Percentiles rank a stretch among this genome's conserved stretches.
phyloP scores from a whole-genome alignment of 1,140 invertebrate genomes.

The Drosophila repleta region DNA sequence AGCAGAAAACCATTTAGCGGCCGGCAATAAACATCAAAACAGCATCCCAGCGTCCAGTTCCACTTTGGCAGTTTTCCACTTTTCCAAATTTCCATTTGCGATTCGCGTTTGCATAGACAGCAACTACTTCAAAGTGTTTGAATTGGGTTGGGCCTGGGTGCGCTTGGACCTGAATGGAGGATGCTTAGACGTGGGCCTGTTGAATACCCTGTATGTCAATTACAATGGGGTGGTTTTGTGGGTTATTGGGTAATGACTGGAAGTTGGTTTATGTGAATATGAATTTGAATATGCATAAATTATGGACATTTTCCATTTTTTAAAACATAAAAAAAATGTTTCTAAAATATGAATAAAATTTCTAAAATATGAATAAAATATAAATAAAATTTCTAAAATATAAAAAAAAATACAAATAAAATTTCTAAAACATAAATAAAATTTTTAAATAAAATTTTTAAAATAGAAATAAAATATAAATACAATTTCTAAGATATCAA shows the following conservation, averaged over 20 bases:
- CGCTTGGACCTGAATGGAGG: constrained; percentile 18
- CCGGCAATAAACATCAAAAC: constrained; percentile 22
- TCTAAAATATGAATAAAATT: too few species aligned
- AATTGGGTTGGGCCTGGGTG: constrained; percentile 28
- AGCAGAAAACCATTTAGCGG: constrained; percentile 34
- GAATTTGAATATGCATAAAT: background rate
- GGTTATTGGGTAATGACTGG: background rate
- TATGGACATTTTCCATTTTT: too few species aligned
- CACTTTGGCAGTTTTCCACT: constrained; percentile 22
- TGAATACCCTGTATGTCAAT: background rate
- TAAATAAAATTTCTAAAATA: too few species aligned
- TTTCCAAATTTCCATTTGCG: constrained; percentile 21
- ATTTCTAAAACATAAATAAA: too few species aligned
- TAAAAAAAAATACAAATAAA: too few species aligned
- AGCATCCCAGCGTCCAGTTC: constrained; percentile 52
- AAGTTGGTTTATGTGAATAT: background rate
- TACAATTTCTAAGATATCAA: too few species aligned
- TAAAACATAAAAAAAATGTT: too few species aligned
- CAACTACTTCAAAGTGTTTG: constrained; percentile 71
- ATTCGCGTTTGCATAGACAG: constrained; percentile 67
- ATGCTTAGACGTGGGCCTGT: background rate
- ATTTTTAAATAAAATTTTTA: too few species aligned
- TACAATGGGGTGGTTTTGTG: background rate
- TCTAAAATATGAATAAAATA: too few species aligned
- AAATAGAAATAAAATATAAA: too few species aligned